Base-by-base conservation (phyloP, 2,888 invertebrate genomes). In the Bhutanitis thaidina region DNA sequence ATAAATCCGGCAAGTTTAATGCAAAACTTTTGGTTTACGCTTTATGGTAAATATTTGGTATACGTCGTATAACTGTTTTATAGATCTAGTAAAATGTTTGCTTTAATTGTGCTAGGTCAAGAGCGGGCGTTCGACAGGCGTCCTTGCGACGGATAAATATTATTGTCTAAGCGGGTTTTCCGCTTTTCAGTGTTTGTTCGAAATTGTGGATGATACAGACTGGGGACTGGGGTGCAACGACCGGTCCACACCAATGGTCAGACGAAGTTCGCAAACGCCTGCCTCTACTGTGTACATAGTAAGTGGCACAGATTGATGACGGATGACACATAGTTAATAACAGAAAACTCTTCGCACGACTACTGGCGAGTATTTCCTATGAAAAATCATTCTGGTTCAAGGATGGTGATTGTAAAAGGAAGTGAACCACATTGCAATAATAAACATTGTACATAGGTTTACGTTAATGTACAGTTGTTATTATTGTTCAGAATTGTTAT, bases 41-140 rank as follows among this genome's bases (percentile, higher is more conserved):
- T 87, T 86, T 86, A 88, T 88, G 87, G 87, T 89, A 89, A 89
- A 89, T 89, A 89, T 89, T 88, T 89, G 82, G 87, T 87, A 78
- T 80, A 82, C 82, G 80, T 82, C 85, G 85, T 85, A 80, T 84
- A 84, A 82, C 81, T 80, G 85, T 85, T 89, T 87, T 88, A 89
- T 87, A 87, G 88, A 84, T 85, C 77, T 79, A 86, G 85, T 87
- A 82, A 85, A 86, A 87, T 87, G 87, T 87, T 88, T 87, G 81
- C 81, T 86, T 86, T 86, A 83, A 87, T 87, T 88, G 88, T 84
- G 82, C 81, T 88, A 88, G 88, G 88, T 89, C 88, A 89, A 85
- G 88, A 87, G 75, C 86, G 80, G 70, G 68, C 84, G 84, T 86
- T 87, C 86, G 88, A 85, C 87, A 86, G 80, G 73, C 88, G 86